Evolutionary conservation across 2,888 invertebrate genomes (phyloP).

Genomic region (Pomacea canaliculata): DNA sequence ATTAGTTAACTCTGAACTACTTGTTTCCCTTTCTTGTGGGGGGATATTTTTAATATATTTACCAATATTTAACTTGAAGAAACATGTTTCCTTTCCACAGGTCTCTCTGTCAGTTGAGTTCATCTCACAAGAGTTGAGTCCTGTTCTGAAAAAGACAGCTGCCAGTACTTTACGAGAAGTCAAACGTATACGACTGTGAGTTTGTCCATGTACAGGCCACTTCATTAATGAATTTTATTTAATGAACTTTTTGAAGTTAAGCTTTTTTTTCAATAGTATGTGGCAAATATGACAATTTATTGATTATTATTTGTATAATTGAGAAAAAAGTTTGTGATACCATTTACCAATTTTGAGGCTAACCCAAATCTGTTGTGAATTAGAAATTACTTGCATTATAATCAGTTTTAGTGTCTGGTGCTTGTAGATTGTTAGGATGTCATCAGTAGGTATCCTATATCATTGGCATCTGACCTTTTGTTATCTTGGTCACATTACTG

Average conservation of each 20-base stretch:
- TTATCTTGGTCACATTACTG: no score
- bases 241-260: no score
- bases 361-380: not conserved
- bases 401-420: not conserved
- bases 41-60: no score
- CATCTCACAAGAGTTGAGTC: slow-evolving; percentile 47
- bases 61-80: no score
- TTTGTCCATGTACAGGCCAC: not conserved
- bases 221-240: no score
- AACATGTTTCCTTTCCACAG: slow-evolving; percentile 23
- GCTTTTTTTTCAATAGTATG: no score
- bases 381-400: not conserved
- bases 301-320: no score
- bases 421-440: not conserved
- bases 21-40: no score
- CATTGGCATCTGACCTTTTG: not conserved
- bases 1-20: no score
- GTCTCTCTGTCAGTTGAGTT: slow-evolving; percentile 51
- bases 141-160: slow-evolving; percentile 39
- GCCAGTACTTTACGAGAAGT: slow-evolving; percentile 50
- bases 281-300: no score
- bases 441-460: not conserved
- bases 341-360: no score
- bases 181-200: slow-evolving; percentile 46
- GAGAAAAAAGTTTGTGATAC: no score